Evolutionary conservation across 2,797 vertebrate genomes (phyloP), one percentile per base, ranked within the genome.

Genomic region (Smutsia gigantea): DNA sequence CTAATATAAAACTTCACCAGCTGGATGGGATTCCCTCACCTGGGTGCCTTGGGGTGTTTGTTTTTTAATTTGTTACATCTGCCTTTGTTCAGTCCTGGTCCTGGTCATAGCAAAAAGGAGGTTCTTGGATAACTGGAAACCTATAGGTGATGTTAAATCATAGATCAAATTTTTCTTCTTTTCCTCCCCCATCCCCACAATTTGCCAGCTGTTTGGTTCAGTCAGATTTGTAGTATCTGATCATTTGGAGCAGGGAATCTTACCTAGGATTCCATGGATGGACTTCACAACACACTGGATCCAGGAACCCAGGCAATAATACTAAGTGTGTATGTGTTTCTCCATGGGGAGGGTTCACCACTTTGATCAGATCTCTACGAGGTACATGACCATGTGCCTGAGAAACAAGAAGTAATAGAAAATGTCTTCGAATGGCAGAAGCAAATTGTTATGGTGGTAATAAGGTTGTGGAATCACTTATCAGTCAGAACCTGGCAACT

Each of bases 221-320:
- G 27, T 64, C 37, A 66, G 7, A 23, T 63, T 57, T 66, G 37
- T 49, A n/a, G 15, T 37, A 34, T 6, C 79, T 64, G 63, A 37
- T 29, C 11, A 9, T 53, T n/a, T 11, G 19, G 14, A 71, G 37
- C 39, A 25, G 19, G 46, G 27, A 63, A 2, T 42, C 49, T 85
- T 66, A 66, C 63, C 31, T n/a, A 27, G n/a, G 51, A 53, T 8
- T 46, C 34, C 8, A 2, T n/a, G 51, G 63, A 29, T 59, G 39
- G 34, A 19, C 23, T 27, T 90, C 18, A 4, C 63, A 55, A 64
- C 31, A 72, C 53, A 53, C 51, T 77, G 51, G 19, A 46, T 57
- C 53, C 7, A 0, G 23, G 42, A 61, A 8, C 18, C 4, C 0
- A 42, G 82, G 29, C 8, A 5, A 0, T 39, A 14, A 53, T 31